Evolutionary conservation across 2,113 vertebrate species (phyloP), one percentile per base, ranked within the genome.

Genomic region (Pedetes capensis): DNA sequence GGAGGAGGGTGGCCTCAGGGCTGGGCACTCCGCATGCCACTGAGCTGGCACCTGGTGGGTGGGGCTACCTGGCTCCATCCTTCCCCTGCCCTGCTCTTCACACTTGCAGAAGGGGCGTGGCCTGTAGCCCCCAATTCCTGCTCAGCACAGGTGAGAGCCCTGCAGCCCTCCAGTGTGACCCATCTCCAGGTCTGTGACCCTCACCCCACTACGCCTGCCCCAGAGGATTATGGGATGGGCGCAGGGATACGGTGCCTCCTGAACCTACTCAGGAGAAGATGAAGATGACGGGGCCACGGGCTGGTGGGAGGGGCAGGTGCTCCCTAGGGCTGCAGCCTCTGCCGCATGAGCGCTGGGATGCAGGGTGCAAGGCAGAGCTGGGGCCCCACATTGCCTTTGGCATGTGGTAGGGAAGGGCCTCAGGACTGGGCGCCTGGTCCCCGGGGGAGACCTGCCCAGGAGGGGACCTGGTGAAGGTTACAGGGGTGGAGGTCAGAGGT

Each of bases 271-370:
- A 3, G 34, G 51, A 59, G 51, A 16, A 17, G 32, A 17, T 34
- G 16, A 34, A 34, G 25, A 51, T 6, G 18, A 39, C 0, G 0
- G 25, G 20, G 27, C 69, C 53, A 34, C 7, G 18, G 69, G 39
- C 23, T 8, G 85, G 32, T 2, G 55, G 42, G 25, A 51, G 13
- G 29, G 85, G 55, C 72, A 23, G 32, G 27, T 2, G 0, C 34
- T 39, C 61, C 5, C 0, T 3, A 1, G 44, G 51, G 13, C 29
- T 10, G 44, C 55, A 25, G 1, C 63, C 6, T 25, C 42, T 20
- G 20, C 5, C 64, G 11, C 25, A 1, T 0, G 1, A 11, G 2
- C 0, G 20, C 44, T 11, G 5, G 29, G 34, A 17, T 6, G 5
- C 10, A 8, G 27, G 59, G 22, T 14, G 17, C 32, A 64, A 29